These are phyloP conservation scores for Drosophila koepferae DNA, from an alignment of 2,888 invertebrate species.

Conservation along the genomic window DNA sequence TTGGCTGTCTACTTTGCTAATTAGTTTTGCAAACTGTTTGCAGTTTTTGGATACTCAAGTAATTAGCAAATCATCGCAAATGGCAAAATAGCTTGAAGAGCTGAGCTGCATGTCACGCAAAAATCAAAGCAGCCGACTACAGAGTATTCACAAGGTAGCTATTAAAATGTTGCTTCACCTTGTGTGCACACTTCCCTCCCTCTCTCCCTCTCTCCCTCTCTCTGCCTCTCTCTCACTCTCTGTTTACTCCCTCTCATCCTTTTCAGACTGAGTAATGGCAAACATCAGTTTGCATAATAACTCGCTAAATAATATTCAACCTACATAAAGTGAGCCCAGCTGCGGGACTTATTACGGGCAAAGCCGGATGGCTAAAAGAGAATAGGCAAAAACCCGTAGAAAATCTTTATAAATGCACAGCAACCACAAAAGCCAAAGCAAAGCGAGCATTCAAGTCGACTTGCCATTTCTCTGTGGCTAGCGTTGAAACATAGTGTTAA, in stretches of 20 bases:
- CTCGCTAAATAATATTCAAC: constrained; percentile 46
- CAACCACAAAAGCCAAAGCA: constrained; percentile 33
- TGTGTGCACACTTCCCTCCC: neutral
- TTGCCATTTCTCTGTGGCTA: constrained; percentile 10
- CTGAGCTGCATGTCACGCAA: constrained; percentile 19
- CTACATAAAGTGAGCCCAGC: constrained; percentile 34
- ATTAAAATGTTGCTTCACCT: neutral
- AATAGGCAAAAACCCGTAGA: constrained; percentile 4
- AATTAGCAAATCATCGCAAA: constrained; percentile 39
- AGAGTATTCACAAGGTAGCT: neutral
- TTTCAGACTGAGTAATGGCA: constrained; percentile 21
- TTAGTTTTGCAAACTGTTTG: constrained; percentile 49
- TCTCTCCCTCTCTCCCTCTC: neutral
- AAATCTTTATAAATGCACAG: constrained; percentile 45
- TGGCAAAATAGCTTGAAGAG: neutral
- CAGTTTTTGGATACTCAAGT: constrained; percentile 13
- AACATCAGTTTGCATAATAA: constrained; percentile 54
- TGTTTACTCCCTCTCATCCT: neutral
- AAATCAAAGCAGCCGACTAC: constrained; percentile 6
- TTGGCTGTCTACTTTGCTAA: constrained; percentile 49
- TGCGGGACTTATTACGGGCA: constrained; percentile 33
- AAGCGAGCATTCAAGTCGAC: constrained; percentile 26
- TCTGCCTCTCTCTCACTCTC: neutral
- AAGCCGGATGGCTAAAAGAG: constrained; percentile 12
- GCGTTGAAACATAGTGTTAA: neutral